A percentile compares a stretch with the other conserved stretches of the same genome.
These are phyloP conservation scores for Drosophila sordidula DNA, from an alignment of 2,888 invertebrate species.

Conservation along the genomic window DNA sequence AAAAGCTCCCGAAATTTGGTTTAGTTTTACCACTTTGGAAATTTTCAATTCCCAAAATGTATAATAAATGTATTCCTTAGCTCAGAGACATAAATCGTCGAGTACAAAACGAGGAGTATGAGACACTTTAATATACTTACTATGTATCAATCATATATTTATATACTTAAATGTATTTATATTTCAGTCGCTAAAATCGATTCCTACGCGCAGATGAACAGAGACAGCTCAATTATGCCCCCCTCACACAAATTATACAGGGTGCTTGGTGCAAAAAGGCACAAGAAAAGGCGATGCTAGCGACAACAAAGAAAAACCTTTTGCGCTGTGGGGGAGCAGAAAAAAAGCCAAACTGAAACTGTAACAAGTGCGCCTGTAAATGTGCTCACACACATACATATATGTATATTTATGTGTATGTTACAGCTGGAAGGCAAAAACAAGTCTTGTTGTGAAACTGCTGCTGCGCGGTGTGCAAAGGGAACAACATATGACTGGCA, in stretches of 20 bases:
- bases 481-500: slow-evolving; percentile 30
- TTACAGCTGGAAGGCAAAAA: slow-evolving; percentile 47
- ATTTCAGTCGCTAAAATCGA: neutral
- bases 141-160: no score
- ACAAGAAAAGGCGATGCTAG: slow-evolving; percentile 24
- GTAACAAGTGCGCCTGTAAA: slow-evolving; percentile 66
- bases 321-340: slow-evolving; percentile 44
- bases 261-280: slow-evolving; percentile 17
- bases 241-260: slow-evolving; percentile 2
- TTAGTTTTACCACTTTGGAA: no score
- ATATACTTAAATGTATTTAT: neutral
- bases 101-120: no score
- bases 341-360: slow-evolving; percentile 53
- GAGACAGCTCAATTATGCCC: slow-evolving; percentile 5
- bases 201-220: neutral
- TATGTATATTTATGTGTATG: slow-evolving; percentile 20
- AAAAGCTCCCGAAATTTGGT: no score
- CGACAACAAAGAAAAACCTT: slow-evolving; percentile 55
- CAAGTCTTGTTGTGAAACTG: slow-evolving; percentile 32
- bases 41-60: no score
- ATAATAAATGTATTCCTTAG: no score
- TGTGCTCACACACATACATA: neutral
- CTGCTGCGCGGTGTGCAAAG: slow-evolving; percentile 3
- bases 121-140: no score
- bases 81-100: no score